Conservation (phyloP, 2,797 vertebrate species). For the Sitta carolinensis region DNA sequence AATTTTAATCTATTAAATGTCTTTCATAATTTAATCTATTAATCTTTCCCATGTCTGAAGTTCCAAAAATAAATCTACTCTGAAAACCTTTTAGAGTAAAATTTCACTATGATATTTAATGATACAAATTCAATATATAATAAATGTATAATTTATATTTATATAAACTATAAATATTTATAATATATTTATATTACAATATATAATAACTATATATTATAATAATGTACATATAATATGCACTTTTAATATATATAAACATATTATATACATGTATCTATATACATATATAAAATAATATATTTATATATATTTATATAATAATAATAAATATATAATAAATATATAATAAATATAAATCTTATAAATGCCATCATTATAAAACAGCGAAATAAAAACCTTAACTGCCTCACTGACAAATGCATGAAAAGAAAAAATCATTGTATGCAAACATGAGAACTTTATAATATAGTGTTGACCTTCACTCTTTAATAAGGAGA, state of each 20-base stretch:
- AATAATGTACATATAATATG: no score
- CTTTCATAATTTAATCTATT: no score
- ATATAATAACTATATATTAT: no score
- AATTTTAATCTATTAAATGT: neutral
- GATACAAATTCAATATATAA: neutral
- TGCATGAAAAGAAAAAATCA: neutral
- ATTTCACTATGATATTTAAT: neutral
- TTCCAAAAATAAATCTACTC: neutral
- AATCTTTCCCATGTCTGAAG: neutral
- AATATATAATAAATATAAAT: no score
- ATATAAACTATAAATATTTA: no score
- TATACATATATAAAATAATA: no score
- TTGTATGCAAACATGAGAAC: neutral
- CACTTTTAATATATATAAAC: no score
- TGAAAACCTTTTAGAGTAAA: neutral
- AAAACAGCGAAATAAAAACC: neutral
- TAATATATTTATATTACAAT: no score
- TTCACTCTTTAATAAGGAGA: neutral
- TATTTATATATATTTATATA: no score
- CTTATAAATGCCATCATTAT: neutral
- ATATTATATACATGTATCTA: no score
- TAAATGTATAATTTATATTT: no score
- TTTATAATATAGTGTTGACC: slow-evolving; percentile 13
- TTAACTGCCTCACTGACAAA: neutral
- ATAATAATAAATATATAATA: neutral